Percentiles rank a stretch among this genome's conserved stretches.
These are phyloP conservation scores for Hemiscyllium ocellatum DNA, from an alignment of 2,113 vertebrate genomes.

Conservation along the genomic window DNA sequence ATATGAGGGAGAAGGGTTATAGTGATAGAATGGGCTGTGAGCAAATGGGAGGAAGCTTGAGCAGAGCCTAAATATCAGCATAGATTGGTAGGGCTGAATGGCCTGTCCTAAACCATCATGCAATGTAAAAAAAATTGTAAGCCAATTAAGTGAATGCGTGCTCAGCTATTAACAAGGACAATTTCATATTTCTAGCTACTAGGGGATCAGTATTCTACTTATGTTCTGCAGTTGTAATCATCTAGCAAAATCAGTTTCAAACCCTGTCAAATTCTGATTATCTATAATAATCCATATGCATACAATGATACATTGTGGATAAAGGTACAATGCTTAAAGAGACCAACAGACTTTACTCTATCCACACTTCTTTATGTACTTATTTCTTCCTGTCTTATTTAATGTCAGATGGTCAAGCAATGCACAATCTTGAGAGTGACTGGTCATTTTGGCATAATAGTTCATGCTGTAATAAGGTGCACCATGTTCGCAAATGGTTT, in stretches of 20 bases:
- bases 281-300: conserved; percentile 21
- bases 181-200: neutral
- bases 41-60: neutral
- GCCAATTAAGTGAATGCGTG: conserved; percentile 3
- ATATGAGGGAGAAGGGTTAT: neutral
- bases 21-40: neutral
- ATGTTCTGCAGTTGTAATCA: neutral
- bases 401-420: neutral
- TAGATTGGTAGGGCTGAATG: neutral
- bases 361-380: neutral
- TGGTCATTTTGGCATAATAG: neutral
- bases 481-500: neutral
- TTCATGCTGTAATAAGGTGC: neutral
- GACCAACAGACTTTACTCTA: neutral
- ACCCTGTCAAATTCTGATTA: conserved; percentile 24
- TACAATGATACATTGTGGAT: conserved; percentile 1
- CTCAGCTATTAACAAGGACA: conserved; percentile 22
- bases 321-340: neutral
- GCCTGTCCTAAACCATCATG: neutral
- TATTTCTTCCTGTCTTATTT: neutral
- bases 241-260: neutral
- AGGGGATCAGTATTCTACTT: conserved; percentile 7
- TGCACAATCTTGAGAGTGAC: neutral
- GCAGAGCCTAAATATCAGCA: neutral
- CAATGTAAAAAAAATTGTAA: neutral